Conservation (phyloP, 2,113 vertebrate genomes). For the Hippocampus abdominalis region DNA sequence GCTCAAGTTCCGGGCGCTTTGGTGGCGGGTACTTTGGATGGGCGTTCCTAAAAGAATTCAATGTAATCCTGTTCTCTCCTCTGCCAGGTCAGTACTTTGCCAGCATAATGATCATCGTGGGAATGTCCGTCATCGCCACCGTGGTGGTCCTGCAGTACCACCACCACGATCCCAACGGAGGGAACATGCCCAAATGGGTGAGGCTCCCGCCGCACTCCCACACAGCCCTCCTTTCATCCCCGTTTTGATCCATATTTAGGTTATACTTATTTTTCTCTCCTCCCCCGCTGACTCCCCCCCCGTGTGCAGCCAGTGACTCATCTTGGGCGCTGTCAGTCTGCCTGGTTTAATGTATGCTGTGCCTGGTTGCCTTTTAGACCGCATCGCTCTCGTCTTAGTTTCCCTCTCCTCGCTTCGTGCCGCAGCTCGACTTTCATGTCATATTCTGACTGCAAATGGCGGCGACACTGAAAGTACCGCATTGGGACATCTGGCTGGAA, state of each 20-base stretch:
- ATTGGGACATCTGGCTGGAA: too few relatives aligned
- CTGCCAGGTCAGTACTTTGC: conserved; percentile 79
- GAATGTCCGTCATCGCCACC: conserved; percentile 78
- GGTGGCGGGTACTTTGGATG: too few relatives aligned
- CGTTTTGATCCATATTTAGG: not conserved
- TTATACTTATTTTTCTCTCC: not conserved
- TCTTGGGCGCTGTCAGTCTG: not conserved
- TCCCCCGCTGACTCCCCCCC: not conserved
- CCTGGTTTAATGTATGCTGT: not conserved
- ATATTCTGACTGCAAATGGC: not conserved
- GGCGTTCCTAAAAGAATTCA: too few relatives aligned
- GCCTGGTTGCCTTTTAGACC: not conserved
- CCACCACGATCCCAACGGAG: conserved; percentile 78
- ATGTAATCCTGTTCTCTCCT: not conserved
- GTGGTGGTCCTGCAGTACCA: conserved; percentile 80
- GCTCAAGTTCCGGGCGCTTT: not conserved
- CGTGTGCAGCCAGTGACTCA: not conserved
- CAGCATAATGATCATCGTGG: conserved; percentile 81
- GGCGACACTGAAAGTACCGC: not conserved
- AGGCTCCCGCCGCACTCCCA: conserved; percentile 14
- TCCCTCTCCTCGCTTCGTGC: too few relatives aligned
- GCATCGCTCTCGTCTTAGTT: not conserved
- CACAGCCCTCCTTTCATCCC: not conserved
- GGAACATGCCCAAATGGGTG: conserved; percentile 81
- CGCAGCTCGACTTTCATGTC: too few relatives aligned